These are phyloP conservation scores for Drosophila ercepeae DNA, from an alignment of 1,140 invertebrate species.

Conservation along the genomic window DNA sequence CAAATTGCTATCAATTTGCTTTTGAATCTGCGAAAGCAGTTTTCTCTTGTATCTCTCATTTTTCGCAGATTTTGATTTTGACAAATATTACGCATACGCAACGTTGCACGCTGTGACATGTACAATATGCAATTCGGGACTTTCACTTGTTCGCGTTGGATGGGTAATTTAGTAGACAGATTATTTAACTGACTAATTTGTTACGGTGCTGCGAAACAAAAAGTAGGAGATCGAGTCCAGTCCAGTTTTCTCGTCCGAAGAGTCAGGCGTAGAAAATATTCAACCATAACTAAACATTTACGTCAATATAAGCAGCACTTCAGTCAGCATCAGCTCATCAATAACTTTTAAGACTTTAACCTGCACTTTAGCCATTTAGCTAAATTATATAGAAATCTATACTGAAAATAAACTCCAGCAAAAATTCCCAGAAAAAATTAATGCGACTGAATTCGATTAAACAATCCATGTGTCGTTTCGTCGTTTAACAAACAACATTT, in stretches of 20 bases:
- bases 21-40: slow-evolving; percentile 9
- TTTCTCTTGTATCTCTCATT: slow-evolving; percentile 51
- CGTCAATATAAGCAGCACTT: too few species aligned
- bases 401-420: too few species aligned
- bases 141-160: slow-evolving; percentile 51
- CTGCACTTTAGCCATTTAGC: too few species aligned
- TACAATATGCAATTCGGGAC: slow-evolving; percentile 45
- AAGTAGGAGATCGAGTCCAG: slow-evolving; percentile 15
- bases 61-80: slow-evolving; percentile 32
- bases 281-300: too few species aligned
- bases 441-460: background rate
- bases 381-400: too few species aligned
- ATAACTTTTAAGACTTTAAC: background rate
- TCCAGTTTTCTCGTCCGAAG: background rate
- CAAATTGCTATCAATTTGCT: slow-evolving; percentile 43
- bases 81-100: slow-evolving; percentile 78
- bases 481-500: background rate
- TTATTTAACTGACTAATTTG: slow-evolving; percentile 65
- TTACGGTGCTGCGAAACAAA: background rate
- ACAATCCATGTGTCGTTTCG: background rate
- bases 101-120: slow-evolving; percentile 38
- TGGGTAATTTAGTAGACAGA: slow-evolving; percentile 65
- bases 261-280: too few species aligned
- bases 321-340: too few species aligned
- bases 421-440: background rate